phyloP scores from a whole-genome alignment of 2,113 vertebrate species.

The Sminthopsis crassicaudata region DNA sequence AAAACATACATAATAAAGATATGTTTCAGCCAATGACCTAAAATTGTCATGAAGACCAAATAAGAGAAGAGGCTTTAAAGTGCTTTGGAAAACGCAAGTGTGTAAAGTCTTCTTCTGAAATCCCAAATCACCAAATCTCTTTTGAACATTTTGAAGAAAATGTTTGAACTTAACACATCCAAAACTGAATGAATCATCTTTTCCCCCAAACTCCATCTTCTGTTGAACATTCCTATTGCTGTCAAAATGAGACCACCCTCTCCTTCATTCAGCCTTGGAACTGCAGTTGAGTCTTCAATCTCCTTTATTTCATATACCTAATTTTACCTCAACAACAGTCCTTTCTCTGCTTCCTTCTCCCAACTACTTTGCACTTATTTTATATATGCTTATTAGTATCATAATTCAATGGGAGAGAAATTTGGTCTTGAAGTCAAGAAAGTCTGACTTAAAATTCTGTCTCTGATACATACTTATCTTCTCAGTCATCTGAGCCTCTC shows the following conservation, averaged over 20 bases:
- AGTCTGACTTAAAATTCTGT: background rate
- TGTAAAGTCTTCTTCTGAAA: background rate
- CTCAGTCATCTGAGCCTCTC: too few species aligned
- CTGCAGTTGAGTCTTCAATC: background rate
- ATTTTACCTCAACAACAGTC: background rate
- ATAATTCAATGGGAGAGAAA: background rate
- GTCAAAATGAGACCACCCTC: background rate
- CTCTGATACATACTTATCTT: background rate
- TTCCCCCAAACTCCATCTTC: background rate
- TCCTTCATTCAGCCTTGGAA: background rate
- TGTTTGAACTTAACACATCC: background rate
- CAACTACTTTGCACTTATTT: background rate
- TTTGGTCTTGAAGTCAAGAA: background rate
- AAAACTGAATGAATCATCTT: background rate
- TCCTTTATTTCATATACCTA: background rate
- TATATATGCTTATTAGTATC: background rate
- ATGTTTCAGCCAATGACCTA: background rate
- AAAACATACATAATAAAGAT: background rate
- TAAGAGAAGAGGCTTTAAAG: background rate
- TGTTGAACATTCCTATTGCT: background rate
- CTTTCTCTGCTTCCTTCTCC: background rate
- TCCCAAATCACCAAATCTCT: background rate
- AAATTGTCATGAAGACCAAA: background rate
- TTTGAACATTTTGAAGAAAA: background rate
- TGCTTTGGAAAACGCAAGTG: background rate